Evolutionary conservation across 2,888 invertebrate genomes (phyloP), one percentile per base, ranked within the genome.

Genomic region (Coecobrya sp.): DNA sequence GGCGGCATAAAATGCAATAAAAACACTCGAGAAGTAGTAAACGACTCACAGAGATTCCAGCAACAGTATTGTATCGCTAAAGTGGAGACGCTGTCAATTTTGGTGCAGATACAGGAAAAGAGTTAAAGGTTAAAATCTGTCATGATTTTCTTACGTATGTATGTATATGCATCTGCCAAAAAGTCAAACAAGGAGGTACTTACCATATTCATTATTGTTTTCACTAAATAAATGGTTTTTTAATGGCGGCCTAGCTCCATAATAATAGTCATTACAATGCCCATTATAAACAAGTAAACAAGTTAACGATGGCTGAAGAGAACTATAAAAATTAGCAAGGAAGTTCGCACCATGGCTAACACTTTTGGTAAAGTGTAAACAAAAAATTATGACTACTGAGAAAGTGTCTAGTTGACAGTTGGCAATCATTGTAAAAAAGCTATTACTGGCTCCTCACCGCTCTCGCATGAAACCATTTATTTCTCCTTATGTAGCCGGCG

Each of bases 41-140:
- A 36, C 36, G 36, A 42, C 42, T 36, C 73, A n/a, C n/a, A 76
- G 45, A 42, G 42, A 3, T 76, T 11, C 73, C 73, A 76, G 73
- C 73, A 76, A 76, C 73, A 76, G 22, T 1, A 30, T 49, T 8
- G 42, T 42, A 42, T 49, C 22, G 11, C 27, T 13, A 27, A 68
- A 68, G 68, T 68, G 68, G 68, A 68, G 68, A 68, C 27, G 13
- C 27, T 13, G 30, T 27, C 30, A 68, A 16, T 68, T n/a, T 19
- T 30, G 19, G n/a, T n/a, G n/a, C n/a, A n/a, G n/a, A n/a, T n/a
- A 30, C 13, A 68, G 30, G 1, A 68, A 30, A 68, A 68, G 16
- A 59, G 59, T n/a, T 55, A 55, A n/a, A 55, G 55, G 55, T 55
- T 13, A 16, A 7, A 42, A 42, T 10, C 42, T 7, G 5, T 42